Percentiles rank a stretch among this genome's conserved stretches.
Evolutionary conservation across 2,113 vertebrate species (phyloP).

Genomic region (Ptyas mucosa): DNA sequence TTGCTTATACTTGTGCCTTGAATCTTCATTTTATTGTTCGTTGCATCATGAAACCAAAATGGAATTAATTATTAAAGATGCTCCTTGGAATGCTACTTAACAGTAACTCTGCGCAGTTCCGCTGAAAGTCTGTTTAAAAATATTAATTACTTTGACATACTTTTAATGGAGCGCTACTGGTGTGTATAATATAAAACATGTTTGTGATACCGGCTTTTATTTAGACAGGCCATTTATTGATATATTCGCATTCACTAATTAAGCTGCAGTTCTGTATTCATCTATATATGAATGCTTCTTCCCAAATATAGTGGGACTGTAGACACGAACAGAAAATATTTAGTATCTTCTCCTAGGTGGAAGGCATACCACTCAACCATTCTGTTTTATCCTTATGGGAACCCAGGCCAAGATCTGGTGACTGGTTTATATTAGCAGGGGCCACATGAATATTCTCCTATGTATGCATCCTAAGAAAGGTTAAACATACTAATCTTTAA

Average conservation of each 20-base stretch:
- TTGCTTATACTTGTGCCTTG: slow-evolving; percentile 56
- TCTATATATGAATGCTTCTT: not conserved
- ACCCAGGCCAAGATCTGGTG: not conserved
- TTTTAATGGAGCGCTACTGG: not conserved
- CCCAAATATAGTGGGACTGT: not conserved
- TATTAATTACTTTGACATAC: not conserved
- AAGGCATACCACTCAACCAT: not conserved
- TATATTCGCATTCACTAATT: not conserved
- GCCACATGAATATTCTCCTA: not conserved
- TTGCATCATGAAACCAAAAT: slow-evolving; percentile 50
- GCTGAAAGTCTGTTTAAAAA: slow-evolving; percentile 32
- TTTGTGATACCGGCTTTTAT: not conserved
- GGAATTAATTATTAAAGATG: slow-evolving; percentile 44
- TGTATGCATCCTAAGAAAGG: not conserved
- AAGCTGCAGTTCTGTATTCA: not conserved
- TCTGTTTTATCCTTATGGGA: not conserved
- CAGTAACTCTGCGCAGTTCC: slow-evolving; percentile 18
- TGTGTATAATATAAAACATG: slow-evolving; percentile 20
- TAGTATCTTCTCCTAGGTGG: not conserved
- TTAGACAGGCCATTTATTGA: not conserved
- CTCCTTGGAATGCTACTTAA: slow-evolving; percentile 35
- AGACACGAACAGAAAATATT: not conserved
- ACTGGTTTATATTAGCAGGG: not conserved
- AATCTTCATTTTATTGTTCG: slow-evolving; percentile 56
- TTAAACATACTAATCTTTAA: not conserved